Conservation (phyloP, 2,113 vertebrate species). For the Clupea harengus region DNA sequence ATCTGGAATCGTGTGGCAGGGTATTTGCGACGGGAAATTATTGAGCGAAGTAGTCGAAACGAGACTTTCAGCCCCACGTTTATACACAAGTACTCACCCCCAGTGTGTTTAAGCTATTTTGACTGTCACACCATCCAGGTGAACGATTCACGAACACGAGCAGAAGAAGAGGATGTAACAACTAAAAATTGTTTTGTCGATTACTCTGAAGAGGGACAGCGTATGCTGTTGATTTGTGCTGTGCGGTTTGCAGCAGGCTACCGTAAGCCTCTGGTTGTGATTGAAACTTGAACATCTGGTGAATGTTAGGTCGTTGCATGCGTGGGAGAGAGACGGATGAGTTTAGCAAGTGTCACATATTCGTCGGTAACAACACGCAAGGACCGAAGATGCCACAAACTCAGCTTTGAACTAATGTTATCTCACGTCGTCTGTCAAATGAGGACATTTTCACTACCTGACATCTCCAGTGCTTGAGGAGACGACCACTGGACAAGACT, state of each 20-base stretch:
- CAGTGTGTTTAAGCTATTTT: background rate
- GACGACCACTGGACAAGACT: background rate
- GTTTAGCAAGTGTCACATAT: constrained; percentile 2
- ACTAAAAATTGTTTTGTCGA: background rate
- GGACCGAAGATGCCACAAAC: background rate
- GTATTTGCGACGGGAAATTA: background rate
- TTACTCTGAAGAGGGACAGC: background rate
- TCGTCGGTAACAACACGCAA: background rate
- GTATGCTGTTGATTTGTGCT: background rate
- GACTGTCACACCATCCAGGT: background rate
- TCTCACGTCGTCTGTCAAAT: background rate
- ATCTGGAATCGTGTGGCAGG: background rate
- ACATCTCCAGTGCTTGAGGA: background rate
- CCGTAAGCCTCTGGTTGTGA: background rate
- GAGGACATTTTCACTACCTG: background rate
- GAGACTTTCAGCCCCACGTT: background rate
- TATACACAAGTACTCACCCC: background rate
- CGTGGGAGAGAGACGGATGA: background rate
- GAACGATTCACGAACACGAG: background rate
- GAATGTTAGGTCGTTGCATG: constrained; percentile 1
- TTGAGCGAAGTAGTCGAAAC: background rate
- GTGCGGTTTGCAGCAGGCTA: background rate
- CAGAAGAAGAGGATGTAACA: constrained; percentile 9
- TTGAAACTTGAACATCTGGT: constrained; percentile 9
- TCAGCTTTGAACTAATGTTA: background rate